These are phyloP conservation scores for Papilio aristodemus DNA, from an alignment of 1,140 invertebrate genomes.

Conservation along the genomic window DNA sequence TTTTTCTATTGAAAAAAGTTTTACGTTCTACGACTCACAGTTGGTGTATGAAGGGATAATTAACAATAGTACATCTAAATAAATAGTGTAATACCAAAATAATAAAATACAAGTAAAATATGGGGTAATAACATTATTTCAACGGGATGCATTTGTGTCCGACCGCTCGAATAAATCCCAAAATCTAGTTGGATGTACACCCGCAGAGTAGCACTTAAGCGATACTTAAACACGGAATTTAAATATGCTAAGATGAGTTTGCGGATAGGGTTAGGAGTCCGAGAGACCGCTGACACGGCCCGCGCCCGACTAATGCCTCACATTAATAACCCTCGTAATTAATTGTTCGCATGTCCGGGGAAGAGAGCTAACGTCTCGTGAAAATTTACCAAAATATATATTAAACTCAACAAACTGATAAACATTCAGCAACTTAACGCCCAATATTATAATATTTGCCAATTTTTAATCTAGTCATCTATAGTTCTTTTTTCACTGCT, in stretches of 20 bases:
- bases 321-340: slow-evolving; percentile 76
- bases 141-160: slow-evolving; percentile 11
- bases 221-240: slow-evolving; percentile 33
- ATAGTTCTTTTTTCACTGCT: too few relatives aligned
- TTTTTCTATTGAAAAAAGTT: not conserved
- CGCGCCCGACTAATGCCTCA: slow-evolving; percentile 65
- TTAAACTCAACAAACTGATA: slow-evolving; percentile 22
- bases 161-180: slow-evolving; percentile 25
- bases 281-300: slow-evolving; percentile 62
- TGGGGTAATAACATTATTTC: slow-evolving; percentile 22
- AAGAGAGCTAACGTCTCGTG: slow-evolving; percentile 44
- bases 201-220: slow-evolving; percentile 30
- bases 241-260: slow-evolving; percentile 40
- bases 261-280: slow-evolving; percentile 45
- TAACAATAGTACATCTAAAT: too few relatives aligned
- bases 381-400: slow-evolving; percentile 28
- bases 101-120: slow-evolving; percentile 3
- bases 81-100: too few relatives aligned
- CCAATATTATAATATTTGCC: not conserved
- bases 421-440: not conserved
- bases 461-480: not conserved
- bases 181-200: slow-evolving; percentile 31
- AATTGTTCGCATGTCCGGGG: slow-evolving; percentile 76
- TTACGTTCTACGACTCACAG: too few relatives aligned
- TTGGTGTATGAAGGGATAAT: too few relatives aligned